These are phyloP conservation scores for Drusus annulatus DNA, from an alignment of 1,140 invertebrate species.

Conservation along the genomic window DNA sequence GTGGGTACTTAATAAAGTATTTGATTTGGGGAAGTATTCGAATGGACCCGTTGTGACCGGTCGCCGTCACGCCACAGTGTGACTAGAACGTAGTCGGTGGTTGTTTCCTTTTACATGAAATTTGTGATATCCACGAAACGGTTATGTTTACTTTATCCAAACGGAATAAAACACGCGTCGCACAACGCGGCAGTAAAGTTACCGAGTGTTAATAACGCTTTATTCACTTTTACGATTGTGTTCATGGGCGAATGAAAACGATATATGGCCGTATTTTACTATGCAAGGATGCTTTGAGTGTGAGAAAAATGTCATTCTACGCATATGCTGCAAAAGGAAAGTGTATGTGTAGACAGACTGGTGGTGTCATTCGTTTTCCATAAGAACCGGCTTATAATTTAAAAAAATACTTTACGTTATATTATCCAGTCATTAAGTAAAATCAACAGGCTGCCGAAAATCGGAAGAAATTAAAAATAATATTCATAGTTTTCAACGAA, in stretches of 20 bases:
- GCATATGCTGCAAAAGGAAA: background rate
- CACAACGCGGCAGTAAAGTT: constrained; percentile 30
- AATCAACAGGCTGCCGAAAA: too few relatives aligned
- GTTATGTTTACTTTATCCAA: constrained; percentile 39
- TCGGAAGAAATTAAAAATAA: too few relatives aligned
- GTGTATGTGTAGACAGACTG: background rate
- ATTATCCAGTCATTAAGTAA: too few relatives aligned
- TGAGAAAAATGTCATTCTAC: constrained; percentile 29
- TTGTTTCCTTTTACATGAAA: background rate
- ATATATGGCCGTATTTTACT: constrained; percentile 51
- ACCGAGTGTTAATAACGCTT: constrained; percentile 37
- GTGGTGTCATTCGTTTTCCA: too few relatives aligned
- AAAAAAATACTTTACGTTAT: too few relatives aligned
- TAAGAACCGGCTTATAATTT: too few relatives aligned
- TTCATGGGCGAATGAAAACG: constrained; percentile 52
- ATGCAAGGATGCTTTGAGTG: constrained; percentile 52
- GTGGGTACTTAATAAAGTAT: too few relatives aligned
- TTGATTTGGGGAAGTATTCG: too few relatives aligned
- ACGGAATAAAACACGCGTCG: constrained; percentile 44
- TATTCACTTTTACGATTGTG: constrained; percentile 55
- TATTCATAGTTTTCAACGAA: too few relatives aligned
- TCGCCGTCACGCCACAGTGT: too few relatives aligned
- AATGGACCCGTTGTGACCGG: too few relatives aligned
- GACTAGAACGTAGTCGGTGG: too few relatives aligned
- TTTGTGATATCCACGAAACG: constrained; percentile 13